Evolutionary conservation across 1,140 invertebrate species (phyloP).

Genomic region (Platyscapa corneri): DNA sequence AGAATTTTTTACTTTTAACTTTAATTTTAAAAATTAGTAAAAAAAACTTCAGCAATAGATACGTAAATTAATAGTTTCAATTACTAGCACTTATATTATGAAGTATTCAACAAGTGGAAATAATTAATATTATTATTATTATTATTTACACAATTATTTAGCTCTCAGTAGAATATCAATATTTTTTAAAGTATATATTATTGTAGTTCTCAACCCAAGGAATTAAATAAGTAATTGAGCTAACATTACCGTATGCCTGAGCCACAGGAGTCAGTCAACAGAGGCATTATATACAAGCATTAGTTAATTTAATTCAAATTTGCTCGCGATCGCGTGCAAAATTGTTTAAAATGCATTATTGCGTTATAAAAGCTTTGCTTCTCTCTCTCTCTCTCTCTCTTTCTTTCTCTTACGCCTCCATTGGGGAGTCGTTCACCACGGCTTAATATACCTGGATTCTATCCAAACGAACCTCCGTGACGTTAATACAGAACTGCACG

Average conservation of each 20-base stretch:
- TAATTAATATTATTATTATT: too few species aligned
- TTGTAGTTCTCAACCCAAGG: not conserved
- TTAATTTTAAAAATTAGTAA: too few species aligned
- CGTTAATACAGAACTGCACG: slow-evolving; percentile 7
- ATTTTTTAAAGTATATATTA: too few species aligned
- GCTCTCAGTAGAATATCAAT: too few species aligned
- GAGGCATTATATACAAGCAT: not conserved
- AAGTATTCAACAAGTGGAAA: too few species aligned
- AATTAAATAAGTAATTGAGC: not conserved
- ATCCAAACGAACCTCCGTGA: slow-evolving; percentile 14
- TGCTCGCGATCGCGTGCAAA: not conserved
- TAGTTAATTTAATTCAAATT: not conserved
- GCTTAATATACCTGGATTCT: not conserved
- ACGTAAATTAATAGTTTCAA: too few species aligned
- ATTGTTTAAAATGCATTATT: not conserved
- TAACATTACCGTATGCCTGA: not conserved
- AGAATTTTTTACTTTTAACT: too few species aligned
- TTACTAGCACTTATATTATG: too few species aligned
- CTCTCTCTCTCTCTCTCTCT: not conserved
- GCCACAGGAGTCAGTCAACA: not conserved
- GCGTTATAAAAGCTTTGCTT: not conserved
- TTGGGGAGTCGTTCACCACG: not conserved
- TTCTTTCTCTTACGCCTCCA: not conserved
- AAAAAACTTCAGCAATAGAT: too few species aligned
- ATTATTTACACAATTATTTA: too few species aligned